These are phyloP conservation scores for Eugnorisma glareosa DNA, from an alignment of 2,888 invertebrate species.

Conservation along the genomic window DNA sequence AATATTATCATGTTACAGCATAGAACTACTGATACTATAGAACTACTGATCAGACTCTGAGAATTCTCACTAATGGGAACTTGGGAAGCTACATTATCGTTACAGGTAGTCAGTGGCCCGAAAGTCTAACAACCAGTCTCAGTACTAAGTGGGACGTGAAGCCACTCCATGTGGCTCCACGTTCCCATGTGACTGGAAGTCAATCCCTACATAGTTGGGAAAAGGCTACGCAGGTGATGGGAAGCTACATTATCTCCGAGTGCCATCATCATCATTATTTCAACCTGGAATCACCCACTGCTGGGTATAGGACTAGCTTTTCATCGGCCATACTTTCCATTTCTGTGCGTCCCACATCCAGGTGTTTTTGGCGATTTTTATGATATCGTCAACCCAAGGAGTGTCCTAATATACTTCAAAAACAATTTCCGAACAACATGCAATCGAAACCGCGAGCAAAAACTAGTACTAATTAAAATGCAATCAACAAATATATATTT, in stretches of 20 bases:
- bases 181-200: no score
- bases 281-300: not conserved
- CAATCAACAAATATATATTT: not conserved
- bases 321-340: not conserved
- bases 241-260: not conserved
- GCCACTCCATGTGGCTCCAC: no score
- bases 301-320: not conserved
- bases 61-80: no score
- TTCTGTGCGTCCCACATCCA: not conserved
- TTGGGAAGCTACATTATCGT: not conserved
- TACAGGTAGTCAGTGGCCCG: no score
- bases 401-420: not conserved
- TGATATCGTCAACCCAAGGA: not conserved
- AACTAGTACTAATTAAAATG: not conserved
- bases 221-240: no score
- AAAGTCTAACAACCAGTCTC: no score
- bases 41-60: no score
- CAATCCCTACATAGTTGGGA: not conserved
- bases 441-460: not conserved
- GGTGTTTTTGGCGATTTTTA: not conserved
- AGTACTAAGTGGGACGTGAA: no score
- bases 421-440: not conserved
- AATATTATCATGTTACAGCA: no score
- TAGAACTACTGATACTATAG: no score
- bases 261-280: not conserved